These are phyloP conservation scores for Steromphala cineraria DNA, from an alignment of 2,888 invertebrate species.

Conservation along the genomic window DNA sequence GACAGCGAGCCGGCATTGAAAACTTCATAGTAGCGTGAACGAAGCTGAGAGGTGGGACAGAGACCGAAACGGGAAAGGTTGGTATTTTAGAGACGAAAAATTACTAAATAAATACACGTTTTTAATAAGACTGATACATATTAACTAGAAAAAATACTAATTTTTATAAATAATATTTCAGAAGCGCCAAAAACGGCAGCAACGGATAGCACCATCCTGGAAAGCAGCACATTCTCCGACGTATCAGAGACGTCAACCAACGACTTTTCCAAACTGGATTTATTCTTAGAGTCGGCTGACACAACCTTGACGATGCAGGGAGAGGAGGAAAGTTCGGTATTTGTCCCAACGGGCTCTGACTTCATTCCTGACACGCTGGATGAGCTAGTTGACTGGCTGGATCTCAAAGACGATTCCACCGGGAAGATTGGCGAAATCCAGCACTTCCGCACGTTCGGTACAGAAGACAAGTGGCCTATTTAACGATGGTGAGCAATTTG, in stretches of 20 bases:
- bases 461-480: constrained; percentile 71
- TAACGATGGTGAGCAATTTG: constrained; percentile 58
- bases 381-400: constrained; percentile 64
- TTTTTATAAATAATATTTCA: background rate
- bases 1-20: constrained; percentile 32
- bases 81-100: background rate
- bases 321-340: constrained; percentile 19
- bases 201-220: constrained; percentile 35
- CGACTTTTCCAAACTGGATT: constrained; percentile 7
- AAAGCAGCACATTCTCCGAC: constrained; percentile 31
- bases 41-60: constrained; percentile 47
- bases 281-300: constrained; percentile 26
- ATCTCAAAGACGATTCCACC: constrained; percentile 48
- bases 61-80: constrained; percentile 22
- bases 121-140: background rate
- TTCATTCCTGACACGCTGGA: constrained; percentile 59
- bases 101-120: background rate
- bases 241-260: constrained; percentile 40
- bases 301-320: constrained; percentile 22
- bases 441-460: constrained; percentile 62
- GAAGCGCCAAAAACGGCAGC: constrained; percentile 29
- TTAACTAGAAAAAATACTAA: background rate
- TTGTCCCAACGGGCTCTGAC: constrained; percentile 13
- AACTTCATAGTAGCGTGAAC: constrained; percentile 44
- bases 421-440: constrained; percentile 48